A percentile compares a stretch with the other conserved stretches of the same genome.
phyloP scores from a whole-genome alignment of 2,888 invertebrate species.

The Cephus pulcher region DNA sequence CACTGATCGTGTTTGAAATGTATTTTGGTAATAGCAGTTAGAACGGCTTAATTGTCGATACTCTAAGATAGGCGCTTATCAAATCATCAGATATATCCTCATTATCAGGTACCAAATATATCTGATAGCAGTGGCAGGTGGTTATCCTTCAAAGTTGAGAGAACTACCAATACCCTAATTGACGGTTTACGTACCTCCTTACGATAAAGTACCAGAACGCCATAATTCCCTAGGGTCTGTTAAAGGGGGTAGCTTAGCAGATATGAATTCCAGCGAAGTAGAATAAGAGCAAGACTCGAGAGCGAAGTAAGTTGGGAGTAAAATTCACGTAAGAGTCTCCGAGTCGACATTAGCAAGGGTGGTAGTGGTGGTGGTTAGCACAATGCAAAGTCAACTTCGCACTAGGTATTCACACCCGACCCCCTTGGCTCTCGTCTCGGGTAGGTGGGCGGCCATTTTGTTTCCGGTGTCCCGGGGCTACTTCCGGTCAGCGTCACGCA shows the following conservation, averaged over 20 bases:
- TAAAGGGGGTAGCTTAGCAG: too few species aligned
- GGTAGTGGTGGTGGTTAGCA: slow-evolving; percentile 30
- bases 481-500: slow-evolving; percentile 66
- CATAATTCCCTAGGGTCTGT: too few species aligned
- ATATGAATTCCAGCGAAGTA: too few species aligned
- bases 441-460: slow-evolving; percentile 57
- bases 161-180: too few species aligned
- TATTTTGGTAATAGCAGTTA: slow-evolving; percentile 46
- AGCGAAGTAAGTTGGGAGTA: too few species aligned
- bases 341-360: too few species aligned
- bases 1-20: slow-evolving; percentile 48
- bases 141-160: too few species aligned
- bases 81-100: slow-evolving; percentile 18
- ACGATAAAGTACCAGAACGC: slow-evolving; percentile 22
- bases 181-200: slow-evolving; percentile 28
- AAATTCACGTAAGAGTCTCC: too few species aligned
- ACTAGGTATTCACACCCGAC: slow-evolving; percentile 42
- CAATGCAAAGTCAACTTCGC: slow-evolving; percentile 55
- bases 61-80: slow-evolving; percentile 40
- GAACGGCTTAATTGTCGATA: slow-evolving; percentile 48
- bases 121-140: too few species aligned
- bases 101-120: too few species aligned
- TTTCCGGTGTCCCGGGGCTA: slow-evolving; percentile 64
- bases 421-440: slow-evolving; percentile 22
- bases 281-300: too few species aligned